Conservation (phyloP, 2,797 vertebrate species). For the Sus cebifrons region DNA sequence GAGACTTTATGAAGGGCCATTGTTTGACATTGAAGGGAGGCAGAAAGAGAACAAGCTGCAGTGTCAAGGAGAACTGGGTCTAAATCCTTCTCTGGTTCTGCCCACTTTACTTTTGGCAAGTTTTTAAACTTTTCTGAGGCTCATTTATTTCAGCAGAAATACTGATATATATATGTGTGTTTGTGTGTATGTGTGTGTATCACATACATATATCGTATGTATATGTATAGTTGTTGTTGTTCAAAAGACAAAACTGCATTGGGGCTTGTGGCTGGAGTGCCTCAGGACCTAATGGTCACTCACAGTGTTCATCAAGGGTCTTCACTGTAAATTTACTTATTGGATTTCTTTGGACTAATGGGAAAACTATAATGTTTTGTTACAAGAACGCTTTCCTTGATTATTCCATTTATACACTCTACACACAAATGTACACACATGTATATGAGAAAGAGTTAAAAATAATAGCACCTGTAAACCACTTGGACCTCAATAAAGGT, state of each 20-base stretch:
- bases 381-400: slow-evolving; percentile 45
- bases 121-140: neutral
- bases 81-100: neutral
- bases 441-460: neutral
- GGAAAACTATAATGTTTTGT: slow-evolving; percentile 70
- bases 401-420: neutral
- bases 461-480: neutral
- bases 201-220: neutral
- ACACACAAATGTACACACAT: too few relatives aligned
- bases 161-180: neutral
- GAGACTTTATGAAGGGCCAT: neutral
- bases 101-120: neutral
- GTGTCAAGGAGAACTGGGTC: neutral
- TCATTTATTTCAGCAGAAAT: neutral
- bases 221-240: neutral
- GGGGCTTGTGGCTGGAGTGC: neutral
- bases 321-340: slow-evolving; percentile 86
- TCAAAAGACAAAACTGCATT: neutral
- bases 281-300: neutral
- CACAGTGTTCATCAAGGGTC: neutral
- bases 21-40: neutral
- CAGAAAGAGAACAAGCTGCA: neutral
- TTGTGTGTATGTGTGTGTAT: too few relatives aligned
- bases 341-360: slow-evolving; percentile 79
- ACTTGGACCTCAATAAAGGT: neutral